Conservation (phyloP, 1,140 invertebrate species). For the Musca domestica region DNA sequence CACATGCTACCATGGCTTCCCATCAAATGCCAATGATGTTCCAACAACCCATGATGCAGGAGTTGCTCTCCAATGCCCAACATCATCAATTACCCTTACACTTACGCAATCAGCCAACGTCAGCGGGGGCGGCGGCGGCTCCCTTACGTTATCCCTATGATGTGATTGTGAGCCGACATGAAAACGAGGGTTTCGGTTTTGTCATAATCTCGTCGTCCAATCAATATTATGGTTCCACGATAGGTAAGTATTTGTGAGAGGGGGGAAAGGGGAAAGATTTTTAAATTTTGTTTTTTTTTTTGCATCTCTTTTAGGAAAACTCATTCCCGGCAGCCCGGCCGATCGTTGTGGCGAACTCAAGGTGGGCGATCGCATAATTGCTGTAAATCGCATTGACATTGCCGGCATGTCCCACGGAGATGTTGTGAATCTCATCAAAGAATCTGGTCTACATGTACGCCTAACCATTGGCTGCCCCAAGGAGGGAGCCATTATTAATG, state of each 20-base stretch:
- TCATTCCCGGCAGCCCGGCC: conserved; percentile 93
- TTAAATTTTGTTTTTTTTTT: background rate
- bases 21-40: conserved; percentile 13
- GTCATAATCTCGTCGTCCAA: conserved; percentile 97
- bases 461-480: conserved; percentile 79
- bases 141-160: conserved; percentile 70
- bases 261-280: background rate
- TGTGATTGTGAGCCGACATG: conserved; percentile 82
- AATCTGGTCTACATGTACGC: conserved; percentile 87
- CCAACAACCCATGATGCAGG: conserved; percentile 37
- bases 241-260: conserved; percentile 78
- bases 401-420: conserved; percentile 92
- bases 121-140: background rate
- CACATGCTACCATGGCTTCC: background rate
- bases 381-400: conserved; percentile 92
- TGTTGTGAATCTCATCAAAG: conserved; percentile 92
- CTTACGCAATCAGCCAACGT: conserved; percentile 30
- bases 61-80: background rate
- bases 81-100: conserved; percentile 30
- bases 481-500: conserved; percentile 53
- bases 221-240: conserved; percentile 73
- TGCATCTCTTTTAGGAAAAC: conserved; percentile 67
- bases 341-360: conserved; percentile 85
- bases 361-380: conserved; percentile 93
- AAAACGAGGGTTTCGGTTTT: conserved; percentile 97